Evolutionary conservation across 2,888 invertebrate species (phyloP), one percentile per base, ranked within the genome.

Genomic region (Andrena praecox): DNA sequence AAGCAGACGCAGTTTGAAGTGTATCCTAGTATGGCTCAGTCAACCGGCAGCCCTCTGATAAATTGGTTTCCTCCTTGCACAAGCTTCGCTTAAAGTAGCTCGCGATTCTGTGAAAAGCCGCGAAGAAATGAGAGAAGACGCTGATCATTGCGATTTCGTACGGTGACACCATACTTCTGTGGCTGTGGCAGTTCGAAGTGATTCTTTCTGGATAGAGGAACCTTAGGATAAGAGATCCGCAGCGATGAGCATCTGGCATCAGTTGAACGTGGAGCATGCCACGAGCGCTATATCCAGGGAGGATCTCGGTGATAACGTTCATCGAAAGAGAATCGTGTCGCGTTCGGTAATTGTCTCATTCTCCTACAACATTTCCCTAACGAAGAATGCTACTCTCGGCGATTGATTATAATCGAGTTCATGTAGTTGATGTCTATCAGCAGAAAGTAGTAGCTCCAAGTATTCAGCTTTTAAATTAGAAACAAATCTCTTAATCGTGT

Each of bases 251-350:
- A 91, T 88, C 62, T 93, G 93, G 93, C 91, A 88, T 73, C 91
- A 91, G 70, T 86, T 94, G 82, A 92, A 91, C 82, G 93, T 93
- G 56, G 93, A 93, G 81, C 90, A 89, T 67, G 92, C 93, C 16
- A 91, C 91, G 6, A 96, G 96, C 82, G 96, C 96, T 24, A 96
- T 97, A 89, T 96, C 96, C 77, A 95, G 97, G 87, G 97, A 97
- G 94, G 97, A 96, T 88, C 90, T 95, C 88, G 94, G 95, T 77
- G 94, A 95, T 82, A 96, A 96, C 91, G 91, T 94, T 60, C 85
- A 90, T 68, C 88, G 89, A 70, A 86, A 85, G 67, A 92, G 89
- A 88, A 27, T 62, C 12, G 16, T 59, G 12, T 78, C 71, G 2
- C 52, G 10, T 87, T 92, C 92, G 93, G 91, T 91, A 90, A 89